phyloP scores from a whole-genome alignment of 2,888 invertebrate species.

The Apodemia zela region DNA sequence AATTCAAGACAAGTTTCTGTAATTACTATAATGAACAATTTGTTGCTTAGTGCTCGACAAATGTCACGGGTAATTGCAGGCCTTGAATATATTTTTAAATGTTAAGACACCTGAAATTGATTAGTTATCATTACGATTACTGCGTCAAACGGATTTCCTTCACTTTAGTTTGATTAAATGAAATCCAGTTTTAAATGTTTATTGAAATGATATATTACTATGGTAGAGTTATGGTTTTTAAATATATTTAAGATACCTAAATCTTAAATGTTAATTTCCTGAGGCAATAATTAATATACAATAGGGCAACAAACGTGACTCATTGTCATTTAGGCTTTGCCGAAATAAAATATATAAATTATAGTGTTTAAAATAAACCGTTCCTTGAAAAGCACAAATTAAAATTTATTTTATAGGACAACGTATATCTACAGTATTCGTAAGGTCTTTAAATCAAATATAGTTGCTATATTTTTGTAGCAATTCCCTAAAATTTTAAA shows the following conservation, averaged over 20 bases:
- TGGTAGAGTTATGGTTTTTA: no score
- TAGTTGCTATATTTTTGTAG: no score
- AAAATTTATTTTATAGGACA: no score
- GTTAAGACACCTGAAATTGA: conserved; percentile 6
- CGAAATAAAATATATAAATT: no score
- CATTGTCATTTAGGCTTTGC: not conserved
- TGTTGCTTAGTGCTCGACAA: conserved; percentile 21
- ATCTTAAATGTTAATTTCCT: not conserved
- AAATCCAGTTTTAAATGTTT: no score
- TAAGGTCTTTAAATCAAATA: no score
- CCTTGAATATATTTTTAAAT: conserved; percentile 24
- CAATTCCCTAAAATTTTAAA: no score
- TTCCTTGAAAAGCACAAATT: no score
- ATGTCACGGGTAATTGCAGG: conserved; percentile 25
- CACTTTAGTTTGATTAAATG: not conserved
- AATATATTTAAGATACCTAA: not conserved
- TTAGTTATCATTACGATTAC: conserved; percentile 12
- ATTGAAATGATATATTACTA: no score
- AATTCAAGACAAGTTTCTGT: not conserved
- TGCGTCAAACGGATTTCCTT: conserved; percentile 8
- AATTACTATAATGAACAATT: not conserved
- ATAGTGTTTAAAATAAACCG: no score
- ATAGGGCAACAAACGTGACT: not conserved
- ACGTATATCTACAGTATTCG: no score
- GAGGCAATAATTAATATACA: not conserved